Conservation (phyloP, 2,113 vertebrate species). For the Zeus faber region DNA sequence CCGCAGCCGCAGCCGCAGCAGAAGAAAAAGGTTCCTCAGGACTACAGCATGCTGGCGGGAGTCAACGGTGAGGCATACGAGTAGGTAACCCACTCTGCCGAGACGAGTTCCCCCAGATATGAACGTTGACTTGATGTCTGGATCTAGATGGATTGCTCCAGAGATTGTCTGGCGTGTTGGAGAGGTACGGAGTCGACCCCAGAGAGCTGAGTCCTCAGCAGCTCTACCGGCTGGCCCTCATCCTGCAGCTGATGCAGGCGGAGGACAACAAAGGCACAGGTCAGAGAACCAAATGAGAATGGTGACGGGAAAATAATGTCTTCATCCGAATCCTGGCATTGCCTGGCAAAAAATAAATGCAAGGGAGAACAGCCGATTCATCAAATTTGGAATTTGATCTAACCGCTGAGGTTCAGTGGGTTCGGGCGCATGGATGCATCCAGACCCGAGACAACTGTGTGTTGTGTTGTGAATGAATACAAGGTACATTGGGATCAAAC, state of each 20-base stretch:
- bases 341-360: too few relatives aligned
- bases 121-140: background rate
- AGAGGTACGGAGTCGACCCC: slow-evolving; percentile 79
- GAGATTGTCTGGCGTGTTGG: slow-evolving; percentile 78
- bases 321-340: too few relatives aligned
- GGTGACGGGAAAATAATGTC: too few relatives aligned
- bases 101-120: too few relatives aligned
- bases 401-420: too few relatives aligned
- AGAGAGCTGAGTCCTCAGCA: slow-evolving; percentile 85
- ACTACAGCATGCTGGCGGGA: slow-evolving; percentile 43
- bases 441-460: too few relatives aligned
- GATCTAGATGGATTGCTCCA: slow-evolving; percentile 69
- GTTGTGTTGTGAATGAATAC: background rate
- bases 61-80: slow-evolving; percentile 59
- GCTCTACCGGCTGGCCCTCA: slow-evolving; percentile 79
- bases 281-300: background rate
- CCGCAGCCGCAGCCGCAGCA: slow-evolving; percentile 41
- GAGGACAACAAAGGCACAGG: slow-evolving; percentile 52
- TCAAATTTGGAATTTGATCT: too few relatives aligned
- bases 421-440: too few relatives aligned
- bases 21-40: slow-evolving; percentile 65
- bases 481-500: background rate
- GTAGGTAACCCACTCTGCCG: too few relatives aligned
- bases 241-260: slow-evolving; percentile 79
- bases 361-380: too few relatives aligned